Base-by-base conservation (phyloP, 2,888 invertebrate genomes). In the Chloroclysta siterata region DNA sequence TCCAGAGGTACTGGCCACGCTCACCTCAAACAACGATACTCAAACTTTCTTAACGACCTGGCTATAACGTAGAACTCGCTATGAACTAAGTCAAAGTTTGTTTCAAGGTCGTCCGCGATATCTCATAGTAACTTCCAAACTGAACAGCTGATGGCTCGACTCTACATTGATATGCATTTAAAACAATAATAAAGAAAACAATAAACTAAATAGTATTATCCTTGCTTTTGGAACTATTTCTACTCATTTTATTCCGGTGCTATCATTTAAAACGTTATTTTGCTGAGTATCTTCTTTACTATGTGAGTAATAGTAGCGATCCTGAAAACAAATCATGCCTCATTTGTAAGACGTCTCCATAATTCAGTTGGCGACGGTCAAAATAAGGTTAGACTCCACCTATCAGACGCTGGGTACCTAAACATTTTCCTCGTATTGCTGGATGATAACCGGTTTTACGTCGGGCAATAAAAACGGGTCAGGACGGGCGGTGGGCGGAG, bases 1-100 rank as follows among this genome's bases (percentile, higher is more conserved):
- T 94, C 94, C 91, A 94, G 96, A 95, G 97, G 97, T 97, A 60
- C 83, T 79, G 75, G 76, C 82, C 80, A 77, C 76, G 73, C 72
- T 78, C 77, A 76, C 80, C 81, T 80, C 81, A 71, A 74, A 85
- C 87, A 81, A 80, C 82, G 81, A 82, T 84, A 83, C 69, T 79
- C 87, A 83, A 90, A 91, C 89, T 90, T 90, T 84, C 87, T 84
- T 90, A 90, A 90, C 87, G 89, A 90, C 85, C 81, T 79, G 81
- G 83, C 84, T 83, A 82, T 89, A 87, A 87, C 85, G 77, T 75
- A 82, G 79, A 87, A 89, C 88, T 89, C 79, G 85, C 82, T 84
- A 83, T 84, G 83, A 86, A 90, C 88, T 84, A 80, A 85, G 80
- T 83, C 80, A 79, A 89, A 90, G 84, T 90, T 91, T 86, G 89